phyloP scores from a whole-genome alignment of 2,797 vertebrate genomes.

The Naso thynnoides region DNA sequence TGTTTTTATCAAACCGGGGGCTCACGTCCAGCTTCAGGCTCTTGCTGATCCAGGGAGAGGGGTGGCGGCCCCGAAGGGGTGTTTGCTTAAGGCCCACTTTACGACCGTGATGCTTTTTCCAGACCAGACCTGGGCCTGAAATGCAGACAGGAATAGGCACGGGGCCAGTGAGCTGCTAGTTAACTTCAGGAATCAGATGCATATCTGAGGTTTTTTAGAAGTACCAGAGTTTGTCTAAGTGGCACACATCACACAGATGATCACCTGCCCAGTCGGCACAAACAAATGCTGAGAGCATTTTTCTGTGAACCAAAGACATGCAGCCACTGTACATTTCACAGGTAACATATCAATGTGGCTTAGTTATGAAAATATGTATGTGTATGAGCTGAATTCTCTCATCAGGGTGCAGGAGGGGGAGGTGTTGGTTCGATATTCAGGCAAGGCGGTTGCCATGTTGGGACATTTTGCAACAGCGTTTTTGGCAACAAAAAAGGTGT shows the following conservation, averaged over 20 bases:
- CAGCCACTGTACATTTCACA: no score
- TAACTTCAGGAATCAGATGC: conserved; percentile 42
- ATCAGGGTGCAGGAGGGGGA: no score
- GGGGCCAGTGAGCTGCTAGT: conserved; percentile 68
- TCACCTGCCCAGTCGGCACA: not conserved
- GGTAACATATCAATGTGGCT: no score
- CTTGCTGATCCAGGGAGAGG: conserved; percentile 55
- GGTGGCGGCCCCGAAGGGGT: conserved; percentile 71
- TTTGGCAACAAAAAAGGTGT: no score
- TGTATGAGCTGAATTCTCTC: no score
- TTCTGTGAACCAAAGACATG: no score
- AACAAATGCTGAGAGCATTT: no score
- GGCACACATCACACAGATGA: conserved; percentile 13
- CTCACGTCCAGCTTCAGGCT: conserved; percentile 55
- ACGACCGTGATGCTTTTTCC: conserved; percentile 85
- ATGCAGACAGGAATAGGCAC: conserved; percentile 63
- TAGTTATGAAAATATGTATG: no score
- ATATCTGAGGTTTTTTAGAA: conserved; percentile 30
- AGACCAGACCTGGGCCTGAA: conserved; percentile 71
- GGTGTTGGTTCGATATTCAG: no score
- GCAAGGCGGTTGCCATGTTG: no score
- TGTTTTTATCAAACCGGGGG: conserved; percentile 60
- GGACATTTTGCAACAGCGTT: no score
- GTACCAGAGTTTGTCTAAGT: conserved; percentile 16
- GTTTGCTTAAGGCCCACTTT: conserved; percentile 83